Percentiles rank a stretch among this genome's conserved stretches.
Evolutionary conservation across 2,888 invertebrate genomes (phyloP).

Genomic region (Microctonus aethiopoides): DNA sequence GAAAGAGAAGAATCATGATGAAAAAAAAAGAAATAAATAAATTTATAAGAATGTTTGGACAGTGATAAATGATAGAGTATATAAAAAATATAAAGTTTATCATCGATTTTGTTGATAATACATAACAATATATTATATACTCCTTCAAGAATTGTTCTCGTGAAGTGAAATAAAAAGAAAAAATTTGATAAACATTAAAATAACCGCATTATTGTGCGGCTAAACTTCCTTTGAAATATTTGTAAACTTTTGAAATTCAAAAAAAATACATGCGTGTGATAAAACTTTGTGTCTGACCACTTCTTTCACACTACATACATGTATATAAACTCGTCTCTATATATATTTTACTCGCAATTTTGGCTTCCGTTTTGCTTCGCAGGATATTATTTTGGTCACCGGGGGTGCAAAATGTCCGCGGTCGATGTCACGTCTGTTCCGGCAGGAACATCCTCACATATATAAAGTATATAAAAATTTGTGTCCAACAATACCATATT

Average conservation of each 20-base stretch:
- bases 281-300: neutral
- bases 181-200: neutral
- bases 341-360: neutral
- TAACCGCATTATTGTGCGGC: constrained; percentile 37
- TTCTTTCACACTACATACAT: neutral
- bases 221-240: constrained; percentile 34
- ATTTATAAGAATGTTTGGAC: neutral
- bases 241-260: neutral
- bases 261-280: neutral
- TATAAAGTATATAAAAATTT: neutral
- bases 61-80: neutral
- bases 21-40: neutral
- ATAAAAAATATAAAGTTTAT: neutral
- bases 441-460: neutral
- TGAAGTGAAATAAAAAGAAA: neutral
- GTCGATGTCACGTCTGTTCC: neutral
- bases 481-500: neutral
- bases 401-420: neutral
- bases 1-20: neutral
- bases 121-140: neutral
- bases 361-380: neutral
- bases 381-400: neutral
- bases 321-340: no score
- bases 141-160: no score
- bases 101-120: no score